Percentiles rank a stretch among this genome's conserved stretches.
phyloP scores from a whole-genome alignment of 1,140 invertebrate genomes.

The Pomacea maculata region DNA sequence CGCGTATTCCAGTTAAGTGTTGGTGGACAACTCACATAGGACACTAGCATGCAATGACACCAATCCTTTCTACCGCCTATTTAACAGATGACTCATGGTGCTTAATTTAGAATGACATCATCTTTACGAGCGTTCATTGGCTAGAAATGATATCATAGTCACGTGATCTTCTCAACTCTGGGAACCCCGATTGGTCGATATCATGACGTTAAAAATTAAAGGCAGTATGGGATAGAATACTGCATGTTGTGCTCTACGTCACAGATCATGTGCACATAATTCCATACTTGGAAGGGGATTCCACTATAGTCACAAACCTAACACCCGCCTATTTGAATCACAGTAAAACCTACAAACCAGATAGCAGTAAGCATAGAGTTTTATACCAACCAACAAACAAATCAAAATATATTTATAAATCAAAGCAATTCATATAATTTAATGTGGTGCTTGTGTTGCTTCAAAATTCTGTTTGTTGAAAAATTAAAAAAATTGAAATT shows the following conservation, averaged over 20 bases:
- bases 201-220: conserved; percentile 24
- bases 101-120: conserved; percentile 69
- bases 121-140: conserved; percentile 62
- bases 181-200: conserved; percentile 27
- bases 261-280: conserved; percentile 1
- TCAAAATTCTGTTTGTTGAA: too few species aligned
- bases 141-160: conserved; percentile 62
- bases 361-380: too few species aligned
- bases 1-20: not conserved
- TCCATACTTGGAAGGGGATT: conserved; percentile 31
- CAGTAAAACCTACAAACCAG: too few species aligned
- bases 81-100: conserved; percentile 55
- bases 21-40: not conserved
- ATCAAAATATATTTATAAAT: too few species aligned
- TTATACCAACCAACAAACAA: too few species aligned
- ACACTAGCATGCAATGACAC: not conserved
- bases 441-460: too few species aligned
- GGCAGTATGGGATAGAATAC: conserved; percentile 36
- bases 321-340: not conserved
- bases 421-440: too few species aligned
- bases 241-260: not conserved
- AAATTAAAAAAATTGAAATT: too few species aligned
- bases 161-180: conserved; percentile 28
- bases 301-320: too few species aligned
- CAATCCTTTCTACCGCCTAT: conserved; percentile 7